Evolutionary conservation across 2,113 vertebrate genomes (phyloP), one percentile per base, ranked within the genome.

Genomic region (Colinus virginianus): DNA sequence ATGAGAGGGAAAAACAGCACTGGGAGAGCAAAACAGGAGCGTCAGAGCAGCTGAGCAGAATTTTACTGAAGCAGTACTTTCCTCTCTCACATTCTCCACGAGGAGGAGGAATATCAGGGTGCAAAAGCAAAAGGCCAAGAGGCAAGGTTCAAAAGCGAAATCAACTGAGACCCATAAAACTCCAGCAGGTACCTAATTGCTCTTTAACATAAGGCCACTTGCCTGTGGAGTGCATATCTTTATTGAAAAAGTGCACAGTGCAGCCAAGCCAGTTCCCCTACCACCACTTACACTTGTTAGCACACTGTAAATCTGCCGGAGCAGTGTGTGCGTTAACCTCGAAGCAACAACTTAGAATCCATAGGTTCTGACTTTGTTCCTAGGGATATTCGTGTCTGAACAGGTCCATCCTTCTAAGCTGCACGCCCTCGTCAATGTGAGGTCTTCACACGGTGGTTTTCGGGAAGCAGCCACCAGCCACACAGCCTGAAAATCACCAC

Each of bases 91-190:
- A 2, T 26, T 58, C 34, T 42, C 17, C 68, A 40, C 19, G 69
- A 25, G 0, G 0, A 42, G 42, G 21, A 78, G 19, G 11, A 63
- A 21, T 4, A 75, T 0, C 1, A 0, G 25, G 9, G 45, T 32
- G n/a, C 63, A 69, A 67, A 43, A 55, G 68, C 25, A 56, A 68
- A 58, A 8, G 63, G 30, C 87, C 26, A 62, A 77, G 11, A 32
- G 83, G 51, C 49, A 93, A 43, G 32, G 55, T 26, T 90, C 23
- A 62, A 74, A 34, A 85, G 42, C 51, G 90, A 43, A 70, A 49
- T 12, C 11, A 36, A 23, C 22, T 40, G 8, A 49, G 53, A 78
- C 4, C 51, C 15, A 40, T 1, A 71, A 68, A 28, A 11, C 20
- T n/a, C 45, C 45, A 81, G 5, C 58, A 58, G 53, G 55, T 17